A percentile compares a stretch with the other conserved stretches of the same genome.
These are phyloP conservation scores for Ciconia stormi DNA, from an alignment of 2,113 vertebrate species.

Conservation along the genomic window DNA sequence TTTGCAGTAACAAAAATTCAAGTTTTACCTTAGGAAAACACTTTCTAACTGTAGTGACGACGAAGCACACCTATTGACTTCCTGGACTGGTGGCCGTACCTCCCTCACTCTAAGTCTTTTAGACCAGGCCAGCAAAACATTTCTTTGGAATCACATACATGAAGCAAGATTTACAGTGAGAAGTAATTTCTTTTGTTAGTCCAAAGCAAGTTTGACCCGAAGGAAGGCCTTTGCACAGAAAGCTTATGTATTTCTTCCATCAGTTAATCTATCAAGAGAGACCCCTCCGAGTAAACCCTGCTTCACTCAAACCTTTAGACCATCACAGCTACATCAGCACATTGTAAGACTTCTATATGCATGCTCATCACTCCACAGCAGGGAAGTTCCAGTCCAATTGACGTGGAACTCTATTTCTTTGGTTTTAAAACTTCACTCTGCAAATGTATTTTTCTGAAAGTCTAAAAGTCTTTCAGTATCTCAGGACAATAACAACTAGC, in stretches of 20 bases:
- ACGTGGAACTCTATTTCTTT: neutral
- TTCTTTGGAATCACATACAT: rapidly evolving
- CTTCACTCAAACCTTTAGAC: neutral
- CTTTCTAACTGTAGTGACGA: neutral
- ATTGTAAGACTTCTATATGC: rapidly evolving
- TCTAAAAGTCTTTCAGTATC: neutral
- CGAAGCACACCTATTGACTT: neutral
- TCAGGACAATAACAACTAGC: neutral
- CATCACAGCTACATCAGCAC: neutral
- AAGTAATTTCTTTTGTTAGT: neutral
- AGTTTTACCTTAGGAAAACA: neutral
- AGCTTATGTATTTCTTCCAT: neutral
- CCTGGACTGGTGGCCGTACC: neutral
- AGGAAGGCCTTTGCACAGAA: neutral
- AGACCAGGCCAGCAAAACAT: neutral
- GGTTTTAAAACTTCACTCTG: neutral
- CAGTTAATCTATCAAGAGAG: neutral
- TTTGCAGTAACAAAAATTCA: neutral
- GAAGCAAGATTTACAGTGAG: neutral
- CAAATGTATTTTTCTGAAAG: neutral
- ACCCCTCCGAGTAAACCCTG: neutral
- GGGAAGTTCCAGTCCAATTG: rapidly evolving
- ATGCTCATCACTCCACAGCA: rapidly evolving
- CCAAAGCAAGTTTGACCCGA: neutral
- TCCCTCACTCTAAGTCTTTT: neutral